Conservation (phyloP, 2,888 invertebrate genomes). For the Beris morrisii region DNA sequence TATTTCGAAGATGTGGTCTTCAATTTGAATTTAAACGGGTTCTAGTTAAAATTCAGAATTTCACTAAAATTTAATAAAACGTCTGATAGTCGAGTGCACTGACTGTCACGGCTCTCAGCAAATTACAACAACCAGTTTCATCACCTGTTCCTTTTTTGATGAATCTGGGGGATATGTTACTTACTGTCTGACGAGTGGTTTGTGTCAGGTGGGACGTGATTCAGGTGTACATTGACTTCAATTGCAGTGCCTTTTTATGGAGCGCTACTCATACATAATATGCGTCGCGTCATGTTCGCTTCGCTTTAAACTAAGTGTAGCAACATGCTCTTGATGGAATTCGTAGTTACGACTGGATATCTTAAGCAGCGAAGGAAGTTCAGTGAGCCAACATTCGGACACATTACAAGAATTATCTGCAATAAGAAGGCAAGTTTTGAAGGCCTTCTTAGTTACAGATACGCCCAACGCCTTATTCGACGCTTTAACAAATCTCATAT, state of each 20-base stretch:
- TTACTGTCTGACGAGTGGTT: not conserved
- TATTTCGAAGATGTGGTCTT: too few species aligned
- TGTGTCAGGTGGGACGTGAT: not conserved
- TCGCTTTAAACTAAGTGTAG: not conserved
- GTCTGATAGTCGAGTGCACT: too few species aligned
- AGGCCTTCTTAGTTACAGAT: slow-evolving; percentile 29
- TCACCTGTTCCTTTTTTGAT: slow-evolving; percentile 10
- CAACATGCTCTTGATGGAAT: not conserved
- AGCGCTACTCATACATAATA: not conserved
- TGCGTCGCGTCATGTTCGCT: not conserved
- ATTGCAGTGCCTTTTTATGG: too few species aligned
- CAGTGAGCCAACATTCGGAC: not conserved
- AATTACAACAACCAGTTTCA: too few species aligned
- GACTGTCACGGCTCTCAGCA: too few species aligned
- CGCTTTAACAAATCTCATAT: slow-evolving; percentile 20
- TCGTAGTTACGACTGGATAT: not conserved
- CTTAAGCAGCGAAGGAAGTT: too few species aligned
- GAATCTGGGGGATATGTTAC: slow-evolving; percentile 9
- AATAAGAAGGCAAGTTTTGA: not conserved
- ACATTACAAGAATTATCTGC: slow-evolving; percentile 8
- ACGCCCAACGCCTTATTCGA: slow-evolving; percentile 24
- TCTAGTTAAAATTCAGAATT: too few species aligned
- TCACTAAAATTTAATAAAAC: too few species aligned
- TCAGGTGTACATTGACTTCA: too few species aligned
- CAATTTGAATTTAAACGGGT: too few species aligned